phyloP scores from a whole-genome alignment of 2,113 vertebrate species.

The Cyanocitta stelleri region DNA sequence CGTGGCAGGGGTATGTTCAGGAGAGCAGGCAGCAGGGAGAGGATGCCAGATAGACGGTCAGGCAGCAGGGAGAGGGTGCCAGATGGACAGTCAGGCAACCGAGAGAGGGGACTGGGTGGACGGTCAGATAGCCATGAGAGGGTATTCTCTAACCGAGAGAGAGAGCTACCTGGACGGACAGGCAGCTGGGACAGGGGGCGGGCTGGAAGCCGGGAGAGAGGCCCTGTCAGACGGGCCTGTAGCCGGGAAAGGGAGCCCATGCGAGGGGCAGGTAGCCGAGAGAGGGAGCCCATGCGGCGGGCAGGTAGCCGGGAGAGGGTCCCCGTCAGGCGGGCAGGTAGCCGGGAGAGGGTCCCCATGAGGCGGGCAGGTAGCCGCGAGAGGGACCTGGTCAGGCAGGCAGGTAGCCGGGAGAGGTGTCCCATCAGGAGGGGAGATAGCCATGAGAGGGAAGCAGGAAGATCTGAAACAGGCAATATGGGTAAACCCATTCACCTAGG shows the following conservation, averaged over 20 bases:
- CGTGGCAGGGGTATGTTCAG: constrained; percentile 66
- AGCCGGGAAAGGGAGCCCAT: constrained; percentile 66
- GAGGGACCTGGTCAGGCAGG: constrained; percentile 44
- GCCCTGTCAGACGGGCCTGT: constrained; percentile 14
- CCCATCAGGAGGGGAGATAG: constrained; percentile 63
- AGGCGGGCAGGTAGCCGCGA: constrained; percentile 61
- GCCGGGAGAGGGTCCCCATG: constrained; percentile 37
- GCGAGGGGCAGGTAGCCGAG: constrained; percentile 42
- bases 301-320: constrained; percentile 59
- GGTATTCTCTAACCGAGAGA: constrained; percentile 50
- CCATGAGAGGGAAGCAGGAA: constrained; percentile 68
- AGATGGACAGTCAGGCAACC: constrained; percentile 64
- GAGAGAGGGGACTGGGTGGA: constrained; percentile 49
- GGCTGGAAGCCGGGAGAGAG: constrained; percentile 62
- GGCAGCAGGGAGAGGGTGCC: constrained; percentile 70
- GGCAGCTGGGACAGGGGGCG: constrained; percentile 49
- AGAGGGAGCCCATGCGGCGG: constrained; percentile 55
- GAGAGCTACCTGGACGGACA: constrained; percentile 16
- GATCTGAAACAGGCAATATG: constrained; percentile 59
- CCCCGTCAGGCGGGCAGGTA: constrained; percentile 36
- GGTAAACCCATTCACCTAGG: constrained; percentile 44
- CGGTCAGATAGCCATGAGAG: constrained; percentile 67
- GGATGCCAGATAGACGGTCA: constrained; percentile 63
- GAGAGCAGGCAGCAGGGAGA: constrained; percentile 71
- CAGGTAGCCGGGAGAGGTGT: constrained; percentile 63